Evolutionary conservation across 2,888 invertebrate genomes (phyloP).

Genomic region (Pyrocoelia pectoralis): DNA sequence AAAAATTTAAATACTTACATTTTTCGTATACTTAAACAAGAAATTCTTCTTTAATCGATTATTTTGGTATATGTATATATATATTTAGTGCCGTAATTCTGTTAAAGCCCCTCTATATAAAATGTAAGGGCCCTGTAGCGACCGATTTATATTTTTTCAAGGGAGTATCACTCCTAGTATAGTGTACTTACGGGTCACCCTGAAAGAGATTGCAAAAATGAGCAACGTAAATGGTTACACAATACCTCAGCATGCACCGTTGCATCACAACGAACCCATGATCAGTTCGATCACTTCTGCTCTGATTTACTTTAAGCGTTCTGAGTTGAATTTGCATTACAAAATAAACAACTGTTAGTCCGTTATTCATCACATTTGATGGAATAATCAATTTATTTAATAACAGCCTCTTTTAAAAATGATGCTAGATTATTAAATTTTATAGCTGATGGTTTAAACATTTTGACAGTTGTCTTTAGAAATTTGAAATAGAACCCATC

Average conservation of each 20-base stretch:
- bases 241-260: slow-evolving; percentile 41
- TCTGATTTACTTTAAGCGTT: slow-evolving; percentile 30
- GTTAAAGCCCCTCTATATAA: slow-evolving; percentile 47
- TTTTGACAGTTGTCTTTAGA: too few species aligned
- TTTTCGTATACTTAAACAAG: too few species aligned
- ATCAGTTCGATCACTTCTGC: slow-evolving; percentile 33
- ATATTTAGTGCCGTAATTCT: slow-evolving; percentile 18
- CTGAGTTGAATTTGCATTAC: slow-evolving; percentile 28
- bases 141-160: slow-evolving; percentile 30
- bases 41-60: too few species aligned
- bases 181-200: slow-evolving; percentile 26
- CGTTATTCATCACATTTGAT: slow-evolving; percentile 6
- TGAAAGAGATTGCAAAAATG: slow-evolving; percentile 26
- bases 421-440: neutral
- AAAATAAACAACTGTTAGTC: slow-evolving; percentile 32
- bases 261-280: slow-evolving; percentile 41
- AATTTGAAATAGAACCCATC: too few species aligned
- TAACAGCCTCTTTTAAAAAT: neutral
- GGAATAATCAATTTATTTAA: neutral
- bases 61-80: too few species aligned
- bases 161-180: slow-evolving; percentile 30
- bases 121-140: slow-evolving; percentile 42
- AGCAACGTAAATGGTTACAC: slow-evolving; percentile 37
- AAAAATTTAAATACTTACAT: neutral
- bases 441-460: too few species aligned